A percentile compares a stretch with the other conserved stretches of the same genome.
phyloP scores from a whole-genome alignment of 2,113 vertebrate genomes.

The Sardina pilchardus region DNA sequence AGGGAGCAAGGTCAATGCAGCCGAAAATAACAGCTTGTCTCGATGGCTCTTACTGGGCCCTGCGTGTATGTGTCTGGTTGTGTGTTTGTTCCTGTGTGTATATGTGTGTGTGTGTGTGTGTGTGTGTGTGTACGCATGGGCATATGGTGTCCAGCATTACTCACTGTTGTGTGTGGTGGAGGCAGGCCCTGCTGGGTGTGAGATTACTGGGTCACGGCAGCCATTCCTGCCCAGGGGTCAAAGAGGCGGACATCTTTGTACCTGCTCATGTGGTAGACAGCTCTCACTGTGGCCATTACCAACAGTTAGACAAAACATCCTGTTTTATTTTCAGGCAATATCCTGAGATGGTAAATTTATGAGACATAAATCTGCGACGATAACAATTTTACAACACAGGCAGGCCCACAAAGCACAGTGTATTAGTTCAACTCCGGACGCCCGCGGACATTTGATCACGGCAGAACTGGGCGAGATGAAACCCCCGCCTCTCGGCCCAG shows the following conservation, averaged over 20 bases:
- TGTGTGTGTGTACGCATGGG: not conserved
- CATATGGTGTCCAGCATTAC: constrained; percentile 1
- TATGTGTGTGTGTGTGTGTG: not conserved
- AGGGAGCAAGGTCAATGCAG: not conserved
- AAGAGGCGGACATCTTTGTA: not conserved
- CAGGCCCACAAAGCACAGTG: not conserved
- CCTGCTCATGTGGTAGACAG: not conserved
- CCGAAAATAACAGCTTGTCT: not conserved
- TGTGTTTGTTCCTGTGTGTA: not conserved
- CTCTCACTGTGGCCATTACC: not conserved
- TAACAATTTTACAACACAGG: not conserved
- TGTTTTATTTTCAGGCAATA: not conserved
- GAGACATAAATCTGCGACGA: not conserved
- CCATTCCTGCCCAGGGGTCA: not conserved
- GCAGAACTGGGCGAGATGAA: not conserved
- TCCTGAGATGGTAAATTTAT: not conserved
- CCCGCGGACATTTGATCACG: not conserved
- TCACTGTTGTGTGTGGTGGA: not conserved
- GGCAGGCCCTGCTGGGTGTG: not conserved
- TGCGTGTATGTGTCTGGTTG: not conserved
- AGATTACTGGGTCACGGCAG: not conserved
- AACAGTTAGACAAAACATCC: not conserved
- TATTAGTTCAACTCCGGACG: not conserved
- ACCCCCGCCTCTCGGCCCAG: not conserved
- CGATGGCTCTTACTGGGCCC: not conserved